Evolutionary conservation across 2,888 invertebrate genomes (phyloP), one percentile per base, ranked within the genome.

Genomic region (Drosophila anomelani): DNA sequence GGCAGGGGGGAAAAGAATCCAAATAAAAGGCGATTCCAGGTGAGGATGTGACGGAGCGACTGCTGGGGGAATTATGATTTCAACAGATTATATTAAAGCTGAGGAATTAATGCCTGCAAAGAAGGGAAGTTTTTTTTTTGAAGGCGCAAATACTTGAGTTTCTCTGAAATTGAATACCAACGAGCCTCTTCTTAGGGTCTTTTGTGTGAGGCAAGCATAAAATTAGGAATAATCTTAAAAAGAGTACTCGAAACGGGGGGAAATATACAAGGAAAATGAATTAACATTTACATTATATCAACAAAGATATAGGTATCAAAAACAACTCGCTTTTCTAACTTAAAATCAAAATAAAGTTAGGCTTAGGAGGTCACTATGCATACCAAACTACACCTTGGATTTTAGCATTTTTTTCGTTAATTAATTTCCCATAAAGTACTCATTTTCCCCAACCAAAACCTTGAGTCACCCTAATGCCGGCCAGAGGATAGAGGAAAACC

Each of bases 21-120:
- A 43, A 49, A 56, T 29, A 41, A 36, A 55, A 32, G 61, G 32
- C 55, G 26, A 23, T 26, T 13, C 46, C 47, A 66, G 62, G 74
- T 54, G 73, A 38, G 44, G 39, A 71, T 64, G 74, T 72, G 63
- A 62, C 47, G 74, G 44, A 59, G 43, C 23, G 67, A 9, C 44
- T 47, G 39, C 17, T 29, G 66, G 12, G 38, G 66, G 75, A 51
- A 66, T 75, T 73, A 73, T 58, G 58, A 53, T 58, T 66, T 58
- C 75, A 51, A 46, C 66, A 66, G 75, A 66, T 66, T 75, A 75
- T 44, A 55, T 38, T 38, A 29, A 49, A 32, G 49, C 53, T 58
- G 58, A 26, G 39, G 60, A 55, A 43, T 43, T 71, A 55, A 71
- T 61, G 55, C 69, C 53, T 12, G 39, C 61, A 12, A 38, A 26